Base-by-base conservation (phyloP, 2,797 vertebrate genomes). In the Hyperoplus immaculatus region DNA sequence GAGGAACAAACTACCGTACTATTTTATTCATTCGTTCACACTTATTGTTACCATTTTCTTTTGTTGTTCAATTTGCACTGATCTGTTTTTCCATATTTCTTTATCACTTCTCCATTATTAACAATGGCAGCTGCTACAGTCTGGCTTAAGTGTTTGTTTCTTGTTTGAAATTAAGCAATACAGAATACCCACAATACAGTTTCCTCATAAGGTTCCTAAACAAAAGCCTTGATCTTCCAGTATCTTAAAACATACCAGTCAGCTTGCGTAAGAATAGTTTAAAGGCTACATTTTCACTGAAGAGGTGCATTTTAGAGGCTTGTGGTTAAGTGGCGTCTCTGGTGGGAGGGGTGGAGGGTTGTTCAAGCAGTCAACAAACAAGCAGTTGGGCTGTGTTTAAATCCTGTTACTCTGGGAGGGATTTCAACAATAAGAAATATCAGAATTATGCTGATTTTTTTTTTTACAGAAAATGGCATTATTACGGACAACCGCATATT, bases 11-110 rank as follows among this genome's bases (percentile, higher is more conserved):
- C 75, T 47, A 29, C 29, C 29, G 29, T 29, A 29, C 60, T 81
- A 11, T 80, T 85, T 75, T 60, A 81, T 82, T 87, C 65, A 74
- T 63, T 75, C 39, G 12, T 80, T 70, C 39, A 78, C 75, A 76
- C 58, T 74, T 74, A 70, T 12, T 56, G 13, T 43, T 29, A 36
- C 71, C 75, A 50, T 75, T 67, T 73, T 59, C 21, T 59, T 57
- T 68, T 60, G 39, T 75, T 53, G 29, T 67, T 47, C 49, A 14
- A 58, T 45, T 49, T n/a, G 3, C 58, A 56, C 2, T 50, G 53
- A 50, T 14, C 45, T 0, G 1, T 13, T 29, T 63, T 46, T 69
- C 8, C 59, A 8, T 6, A 1, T 47, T 58, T 38, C 42, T 54
- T 14, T 12, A 1, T 56, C 10, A 21, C 8, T 9, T 2, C 3